These are phyloP conservation scores for Nestor notabilis DNA, from an alignment of 2,113 vertebrate genomes.

Conservation along the genomic window DNA sequence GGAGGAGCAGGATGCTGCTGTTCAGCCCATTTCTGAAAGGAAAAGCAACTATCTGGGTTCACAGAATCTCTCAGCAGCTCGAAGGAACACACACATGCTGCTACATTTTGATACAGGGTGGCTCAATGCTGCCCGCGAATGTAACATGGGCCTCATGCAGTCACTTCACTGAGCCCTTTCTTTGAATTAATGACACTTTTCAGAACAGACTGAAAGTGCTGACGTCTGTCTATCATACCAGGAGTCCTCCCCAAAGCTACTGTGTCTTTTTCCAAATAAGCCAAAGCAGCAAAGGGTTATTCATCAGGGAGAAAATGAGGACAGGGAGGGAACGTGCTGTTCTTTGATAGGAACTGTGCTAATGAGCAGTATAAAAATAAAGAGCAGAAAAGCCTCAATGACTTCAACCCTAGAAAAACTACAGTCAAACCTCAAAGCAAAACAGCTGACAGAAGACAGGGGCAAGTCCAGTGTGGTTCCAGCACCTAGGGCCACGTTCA, in stretches of 20 bases:
- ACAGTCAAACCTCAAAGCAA: background rate
- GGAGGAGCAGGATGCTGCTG: background rate
- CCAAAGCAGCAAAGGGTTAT: background rate
- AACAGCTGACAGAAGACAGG: background rate
- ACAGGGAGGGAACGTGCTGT: background rate
- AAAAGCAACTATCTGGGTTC: background rate
- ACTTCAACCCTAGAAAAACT: background rate
- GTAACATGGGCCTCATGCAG: background rate
- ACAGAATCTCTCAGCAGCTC: background rate
- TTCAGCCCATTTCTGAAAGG: background rate
- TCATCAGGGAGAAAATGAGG: background rate
- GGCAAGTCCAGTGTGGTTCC: background rate
- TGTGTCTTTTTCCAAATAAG: background rate
- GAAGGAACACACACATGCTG: background rate
- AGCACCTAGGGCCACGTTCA: background rate
- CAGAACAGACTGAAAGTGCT: background rate
- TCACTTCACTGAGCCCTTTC: background rate
- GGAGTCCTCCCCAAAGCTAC: background rate
- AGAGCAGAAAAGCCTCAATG: conserved; percentile 7
- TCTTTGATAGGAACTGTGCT: conserved; percentile 14
- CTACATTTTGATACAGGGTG: background rate
- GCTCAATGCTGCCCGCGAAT: background rate
- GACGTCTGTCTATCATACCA: background rate
- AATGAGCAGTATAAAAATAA: conserved; percentile 16
- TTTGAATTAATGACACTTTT: background rate